Conservation (phyloP, 1,140 invertebrate species). For the Dendroctonus ponderosae region DNA sequence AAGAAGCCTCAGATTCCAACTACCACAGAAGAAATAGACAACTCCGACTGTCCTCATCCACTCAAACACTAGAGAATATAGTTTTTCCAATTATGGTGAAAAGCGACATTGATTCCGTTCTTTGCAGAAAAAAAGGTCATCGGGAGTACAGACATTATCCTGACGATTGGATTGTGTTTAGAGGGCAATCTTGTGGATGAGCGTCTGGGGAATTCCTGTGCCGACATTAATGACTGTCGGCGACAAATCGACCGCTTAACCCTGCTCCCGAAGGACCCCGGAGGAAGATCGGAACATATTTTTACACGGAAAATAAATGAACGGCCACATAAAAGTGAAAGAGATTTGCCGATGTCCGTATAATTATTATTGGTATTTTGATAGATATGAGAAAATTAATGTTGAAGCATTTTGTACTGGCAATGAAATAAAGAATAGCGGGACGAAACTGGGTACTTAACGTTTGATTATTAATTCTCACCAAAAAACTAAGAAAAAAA, state of each 20-base stretch:
- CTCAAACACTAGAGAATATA: too few relatives aligned
- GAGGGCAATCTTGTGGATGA: slow-evolving; percentile 49
- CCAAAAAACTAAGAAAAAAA: slow-evolving; percentile 3
- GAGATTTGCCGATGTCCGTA: slow-evolving; percentile 7
- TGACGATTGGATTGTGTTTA: slow-evolving; percentile 51
- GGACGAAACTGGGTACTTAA: too few relatives aligned
- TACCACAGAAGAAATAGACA: too few relatives aligned
- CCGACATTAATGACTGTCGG: slow-evolving; percentile 49
- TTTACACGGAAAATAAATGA: slow-evolving; percentile 37
- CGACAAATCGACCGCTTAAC: slow-evolving; percentile 52
- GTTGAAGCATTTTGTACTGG: too few relatives aligned
- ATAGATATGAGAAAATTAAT: too few relatives aligned
- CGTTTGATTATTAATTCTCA: too few relatives aligned
- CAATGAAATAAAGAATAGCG: too few relatives aligned
- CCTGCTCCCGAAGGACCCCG: slow-evolving; percentile 27
- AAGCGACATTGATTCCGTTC: too few relatives aligned
- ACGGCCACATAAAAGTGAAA: slow-evolving; percentile 11
- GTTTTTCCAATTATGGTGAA: too few relatives aligned
- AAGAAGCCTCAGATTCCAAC: too few relatives aligned
- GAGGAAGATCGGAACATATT: slow-evolving; percentile 40
- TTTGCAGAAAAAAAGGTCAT: too few relatives aligned
- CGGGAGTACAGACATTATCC: slow-evolving; percentile 27
- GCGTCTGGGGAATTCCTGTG: slow-evolving; percentile 43
- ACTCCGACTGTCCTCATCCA: too few relatives aligned
- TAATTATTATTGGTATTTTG: slow-evolving; percentile 13